Percentiles rank a stretch among this genome's conserved stretches.
phyloP scores from a whole-genome alignment of 2,888 invertebrate genomes.

The Chalcis sispes region DNA sequence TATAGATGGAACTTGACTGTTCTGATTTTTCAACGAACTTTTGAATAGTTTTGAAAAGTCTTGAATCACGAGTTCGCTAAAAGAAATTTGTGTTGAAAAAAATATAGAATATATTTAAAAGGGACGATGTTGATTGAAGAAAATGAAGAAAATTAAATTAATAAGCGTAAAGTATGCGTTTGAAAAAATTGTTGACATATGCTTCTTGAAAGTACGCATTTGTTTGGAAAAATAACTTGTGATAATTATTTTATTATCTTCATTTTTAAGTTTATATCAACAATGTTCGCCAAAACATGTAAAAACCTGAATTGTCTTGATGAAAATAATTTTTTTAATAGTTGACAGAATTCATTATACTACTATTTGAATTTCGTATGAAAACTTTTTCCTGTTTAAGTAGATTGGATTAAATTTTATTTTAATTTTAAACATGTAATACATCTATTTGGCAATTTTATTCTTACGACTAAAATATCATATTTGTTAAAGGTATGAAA shows the following conservation, averaged over 20 bases:
- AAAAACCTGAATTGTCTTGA: not conserved
- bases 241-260: constrained; percentile 39
- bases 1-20: constrained; percentile 36
- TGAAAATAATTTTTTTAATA: too few relatives aligned
- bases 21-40: constrained; percentile 46
- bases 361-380: too few relatives aligned
- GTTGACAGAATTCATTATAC: too few relatives aligned
- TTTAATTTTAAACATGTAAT: not conserved
- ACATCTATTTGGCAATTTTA: not conserved
- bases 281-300: constrained; percentile 5
- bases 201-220: constrained; percentile 28
- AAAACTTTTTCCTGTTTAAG: too few relatives aligned
- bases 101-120: constrained; percentile 37
- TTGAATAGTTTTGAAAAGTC: constrained; percentile 41
- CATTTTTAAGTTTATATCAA: constrained; percentile 11
- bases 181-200: constrained; percentile 31
- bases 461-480: constrained; percentile 1
- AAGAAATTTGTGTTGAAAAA: constrained; percentile 30
- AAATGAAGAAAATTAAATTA: constrained; percentile 38
- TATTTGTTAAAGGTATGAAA: constrained; percentile 16
- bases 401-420: too few relatives aligned
- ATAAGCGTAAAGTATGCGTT: constrained; percentile 22
- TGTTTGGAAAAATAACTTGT: constrained; percentile 38
- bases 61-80: constrained; percentile 43
- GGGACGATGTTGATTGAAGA: constrained; percentile 11